Base-by-base conservation (phyloP, 2,113 vertebrate genomes). In the Oncorhynchus gorbuscha region DNA sequence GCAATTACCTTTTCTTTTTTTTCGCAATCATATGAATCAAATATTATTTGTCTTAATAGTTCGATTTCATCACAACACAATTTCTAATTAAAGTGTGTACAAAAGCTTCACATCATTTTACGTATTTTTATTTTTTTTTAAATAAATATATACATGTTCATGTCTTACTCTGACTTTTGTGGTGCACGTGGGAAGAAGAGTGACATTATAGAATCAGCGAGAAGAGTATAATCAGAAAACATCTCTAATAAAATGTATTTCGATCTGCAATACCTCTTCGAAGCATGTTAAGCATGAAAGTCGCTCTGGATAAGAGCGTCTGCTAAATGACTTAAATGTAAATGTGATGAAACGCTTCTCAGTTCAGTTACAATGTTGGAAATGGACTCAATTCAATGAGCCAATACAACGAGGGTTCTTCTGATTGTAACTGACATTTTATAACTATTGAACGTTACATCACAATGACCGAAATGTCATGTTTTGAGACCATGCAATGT, bases 401-500 rank as follows among this genome's bases (percentile, higher is more conserved):
- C 87, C 81, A 89, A 88, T 83, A 85, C 84, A 87, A 84, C 71
- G 49, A 73, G 66, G 69, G 18, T 78, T 69, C 39, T 73, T 69
- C 74, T 83, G 73, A 76, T 71, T 79, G 76, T 76, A 45, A 58
- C 70, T 84, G 39, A 68, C 77, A 82, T 80, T 76, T 75, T 92
- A 82, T 58, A 79, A 76, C 39, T 45, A 45, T 45, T 45, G 39
- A 2, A 45, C 39, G 39, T 45, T 45, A 45, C 11, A 45, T 45
- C 39, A 45, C 39, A 45, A 11, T 45, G 39, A 45, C 39, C 39
- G 88, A 87, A 91, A 88, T 82, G 83, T 88, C 81, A 91, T 79
- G 80, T 81, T 85, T 83, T 79, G 81, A 85, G 89, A 92, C 94
- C 94, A 93, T 93, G 94, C 94, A 95, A 92, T 92, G 92, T 95